Evolutionary conservation across 2,113 vertebrate species (phyloP).

Genomic region (Hippocampus zosterae): DNA sequence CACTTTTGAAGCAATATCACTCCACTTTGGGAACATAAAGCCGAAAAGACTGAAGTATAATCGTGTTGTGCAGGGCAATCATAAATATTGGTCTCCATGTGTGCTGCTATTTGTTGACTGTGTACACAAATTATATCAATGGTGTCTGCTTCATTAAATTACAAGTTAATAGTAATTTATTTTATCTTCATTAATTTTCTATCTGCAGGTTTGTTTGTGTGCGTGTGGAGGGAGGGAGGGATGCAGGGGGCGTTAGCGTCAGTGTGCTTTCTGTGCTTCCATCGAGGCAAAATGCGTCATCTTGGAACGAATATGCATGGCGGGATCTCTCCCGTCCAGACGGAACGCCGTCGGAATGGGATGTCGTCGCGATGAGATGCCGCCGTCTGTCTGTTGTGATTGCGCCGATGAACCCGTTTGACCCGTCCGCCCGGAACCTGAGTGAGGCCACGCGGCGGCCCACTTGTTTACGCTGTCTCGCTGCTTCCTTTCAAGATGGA

Average conservation of each 20-base stretch:
- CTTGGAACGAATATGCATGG: slow-evolving; percentile 57
- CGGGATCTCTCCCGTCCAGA: slow-evolving; percentile 33
- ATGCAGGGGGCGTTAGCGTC: not conserved
- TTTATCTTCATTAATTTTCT: not conserved
- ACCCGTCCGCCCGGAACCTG: slow-evolving; percentile 36
- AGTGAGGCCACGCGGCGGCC: slow-evolving; percentile 42
- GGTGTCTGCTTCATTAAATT: not conserved
- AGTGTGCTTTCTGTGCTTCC: not conserved
- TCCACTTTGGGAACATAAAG: not conserved
- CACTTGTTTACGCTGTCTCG: slow-evolving; percentile 11
- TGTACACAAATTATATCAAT: not conserved
- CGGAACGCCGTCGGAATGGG: slow-evolving; percentile 60
- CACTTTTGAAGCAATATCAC: not conserved
- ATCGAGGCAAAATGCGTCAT: slow-evolving; percentile 13
- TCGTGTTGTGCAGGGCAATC: too few species aligned
- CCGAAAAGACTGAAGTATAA: not conserved
- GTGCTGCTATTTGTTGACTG: too few species aligned
- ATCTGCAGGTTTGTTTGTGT: not conserved
- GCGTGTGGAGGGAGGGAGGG: not conserved
- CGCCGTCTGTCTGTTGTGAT: slow-evolving; percentile 52
- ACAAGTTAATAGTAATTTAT: not conserved
- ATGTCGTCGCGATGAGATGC: slow-evolving; percentile 19
- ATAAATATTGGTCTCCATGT: not conserved
- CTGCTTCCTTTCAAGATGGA: slow-evolving; percentile 31
- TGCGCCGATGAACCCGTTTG: slow-evolving; percentile 56